Evolutionary conservation across 2,113 vertebrate genomes (phyloP).

Genomic region (Vicugna pacos): DNA sequence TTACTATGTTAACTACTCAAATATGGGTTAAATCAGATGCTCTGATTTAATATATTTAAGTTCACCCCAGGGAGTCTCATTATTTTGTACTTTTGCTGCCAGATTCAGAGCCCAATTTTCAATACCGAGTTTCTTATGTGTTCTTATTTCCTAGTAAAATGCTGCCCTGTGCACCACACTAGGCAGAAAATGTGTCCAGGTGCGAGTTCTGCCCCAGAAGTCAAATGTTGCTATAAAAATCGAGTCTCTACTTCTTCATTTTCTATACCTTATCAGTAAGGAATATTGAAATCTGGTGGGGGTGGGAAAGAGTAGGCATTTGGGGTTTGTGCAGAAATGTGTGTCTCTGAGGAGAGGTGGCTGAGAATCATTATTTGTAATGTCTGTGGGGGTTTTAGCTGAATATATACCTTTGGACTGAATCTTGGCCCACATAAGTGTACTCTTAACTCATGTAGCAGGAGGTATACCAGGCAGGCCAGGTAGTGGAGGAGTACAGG

Average conservation of each 20-base stretch:
- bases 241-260: not conserved
- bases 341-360: not conserved
- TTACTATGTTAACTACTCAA: not conserved
- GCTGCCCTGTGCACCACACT: not conserved
- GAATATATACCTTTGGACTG: not conserved
- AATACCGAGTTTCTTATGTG: not conserved
- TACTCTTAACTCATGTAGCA: not conserved
- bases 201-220: not conserved
- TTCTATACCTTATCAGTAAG: not conserved
- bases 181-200: not conserved
- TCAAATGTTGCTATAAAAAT: not conserved
- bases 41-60: not conserved
- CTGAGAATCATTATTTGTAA: not conserved
- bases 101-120: not conserved
- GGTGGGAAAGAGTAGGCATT: not conserved
- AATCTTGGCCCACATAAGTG: not conserved
- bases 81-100: not conserved
- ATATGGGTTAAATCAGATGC: not conserved
- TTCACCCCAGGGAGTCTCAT: not conserved
- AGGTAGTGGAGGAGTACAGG: not conserved
- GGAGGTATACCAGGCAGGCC: not conserved
- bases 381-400: not conserved
- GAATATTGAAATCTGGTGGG: not conserved
- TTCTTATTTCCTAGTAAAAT: not conserved
- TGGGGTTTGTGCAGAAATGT: not conserved